Evolutionary conservation across 2,797 vertebrate genomes (phyloP).

Genomic region (Cichlasoma orientale): DNA sequence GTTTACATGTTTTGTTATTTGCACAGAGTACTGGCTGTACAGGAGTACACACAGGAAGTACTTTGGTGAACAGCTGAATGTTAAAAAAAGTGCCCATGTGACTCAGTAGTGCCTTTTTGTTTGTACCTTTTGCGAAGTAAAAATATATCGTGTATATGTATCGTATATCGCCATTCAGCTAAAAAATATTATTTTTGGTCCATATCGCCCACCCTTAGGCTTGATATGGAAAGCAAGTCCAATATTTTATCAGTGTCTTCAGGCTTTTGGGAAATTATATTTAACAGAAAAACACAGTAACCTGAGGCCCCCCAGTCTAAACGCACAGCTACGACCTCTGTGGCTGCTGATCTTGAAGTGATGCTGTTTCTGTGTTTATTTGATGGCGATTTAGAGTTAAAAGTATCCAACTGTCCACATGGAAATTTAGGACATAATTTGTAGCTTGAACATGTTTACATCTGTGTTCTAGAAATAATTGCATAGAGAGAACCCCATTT

Average conservation of each 20-base stretch:
- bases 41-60: too few relatives aligned
- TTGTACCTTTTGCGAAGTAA: too few relatives aligned
- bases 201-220: too few relatives aligned
- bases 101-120: too few relatives aligned
- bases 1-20: too few relatives aligned
- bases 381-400: neutral
- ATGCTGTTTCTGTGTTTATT: neutral
- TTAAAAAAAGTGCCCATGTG: too few relatives aligned
- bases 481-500: neutral
- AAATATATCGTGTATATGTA: too few relatives aligned
- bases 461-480: neutral
- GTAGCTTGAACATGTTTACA: neutral
- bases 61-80: too few relatives aligned
- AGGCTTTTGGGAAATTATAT: neutral
- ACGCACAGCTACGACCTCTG: neutral
- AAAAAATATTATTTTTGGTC: too few relatives aligned
- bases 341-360: neutral
- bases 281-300: slow-evolving; percentile 1
- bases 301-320: neutral
- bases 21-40: too few relatives aligned
- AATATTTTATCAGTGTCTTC: neutral
- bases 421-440: neutral
- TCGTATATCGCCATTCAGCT: too few relatives aligned
- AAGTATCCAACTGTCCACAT: accelerated
- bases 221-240: neutral